Evolutionary conservation across 1,140 invertebrate species (phyloP).

Genomic region (Drosophila sp.): DNA sequence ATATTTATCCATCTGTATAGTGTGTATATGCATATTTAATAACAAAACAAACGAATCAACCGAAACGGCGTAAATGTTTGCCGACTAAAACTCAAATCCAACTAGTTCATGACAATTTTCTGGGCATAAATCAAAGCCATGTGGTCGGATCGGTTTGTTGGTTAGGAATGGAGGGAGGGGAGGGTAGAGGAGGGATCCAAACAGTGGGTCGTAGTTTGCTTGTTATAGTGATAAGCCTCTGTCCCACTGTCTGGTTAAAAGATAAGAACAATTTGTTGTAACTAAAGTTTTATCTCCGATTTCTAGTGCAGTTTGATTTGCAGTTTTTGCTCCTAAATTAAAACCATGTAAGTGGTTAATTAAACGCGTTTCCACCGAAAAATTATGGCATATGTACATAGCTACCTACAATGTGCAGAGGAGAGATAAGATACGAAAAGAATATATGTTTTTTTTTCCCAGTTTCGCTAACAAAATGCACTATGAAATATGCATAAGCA

Average conservation of each 20-base stretch:
- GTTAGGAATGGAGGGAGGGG: not conserved
- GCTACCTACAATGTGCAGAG: conserved; percentile 47
- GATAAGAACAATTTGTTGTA: conserved; percentile 56
- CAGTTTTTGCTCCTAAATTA: conserved; percentile 56
- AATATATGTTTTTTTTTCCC: not conserved
- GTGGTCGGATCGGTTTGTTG: conserved; percentile 29
- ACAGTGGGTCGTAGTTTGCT: not conserved
- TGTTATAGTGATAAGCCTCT: conserved; percentile 52
- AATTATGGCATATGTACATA: conserved; percentile 81
- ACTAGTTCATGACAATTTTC: conserved; percentile 54
- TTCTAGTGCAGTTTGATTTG: conserved; percentile 33
- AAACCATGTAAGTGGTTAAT: conserved; percentile 82
- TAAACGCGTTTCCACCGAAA: conserved; percentile 60
- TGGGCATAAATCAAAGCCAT: conserved; percentile 74
- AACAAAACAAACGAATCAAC: conserved; percentile 57
- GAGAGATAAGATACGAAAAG: conserved; percentile 56
- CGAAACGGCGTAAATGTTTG: conserved; percentile 50
- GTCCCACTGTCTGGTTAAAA: not conserved
- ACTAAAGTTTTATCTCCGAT: conserved; percentile 45
- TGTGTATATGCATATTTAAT: conserved; percentile 76
- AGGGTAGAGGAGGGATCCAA: too few relatives aligned
- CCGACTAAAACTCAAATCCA: conserved; percentile 43
- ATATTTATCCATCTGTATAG: conserved; percentile 27
- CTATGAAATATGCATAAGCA: conserved; percentile 50
- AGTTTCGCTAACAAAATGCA: conserved; percentile 39